Base-by-base conservation (phyloP, 2,888 invertebrate genomes). In the Linnaemya tessellans region DNA sequence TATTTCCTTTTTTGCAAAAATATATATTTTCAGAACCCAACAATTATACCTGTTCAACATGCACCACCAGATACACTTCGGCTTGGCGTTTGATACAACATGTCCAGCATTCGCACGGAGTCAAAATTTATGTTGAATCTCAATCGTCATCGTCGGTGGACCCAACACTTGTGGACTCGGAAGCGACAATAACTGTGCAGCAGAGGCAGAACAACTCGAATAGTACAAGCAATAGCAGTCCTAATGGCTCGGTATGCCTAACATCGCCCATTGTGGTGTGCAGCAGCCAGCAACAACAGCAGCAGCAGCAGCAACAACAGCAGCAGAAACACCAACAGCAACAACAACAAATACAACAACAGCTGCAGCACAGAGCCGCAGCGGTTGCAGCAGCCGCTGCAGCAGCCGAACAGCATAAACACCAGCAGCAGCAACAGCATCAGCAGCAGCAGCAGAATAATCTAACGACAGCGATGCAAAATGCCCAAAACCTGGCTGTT, bases 21-120 rank as follows among this genome's bases (percentile, higher is more conserved):
- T n/a, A 25, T 51, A 30, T 73, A 87, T 86, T 88, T 89, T 15
- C 96, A 98, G 98, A 98, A 93, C 98, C 98, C 87, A 96, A 96
- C 93, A 97, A 97, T 94, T 97, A 98, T 93, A 96, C 97, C 88
- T 99, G 98, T 91, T 97, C 96, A 64, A 98, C 98, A 88, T 99
- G 99, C 94, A 97, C 98, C 91, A 96, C 97, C 87, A 95, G 97
- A 68, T 95, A 97, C 89, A 96, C 96, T 89, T 98, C 98, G n/a
- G 98, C 99, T 9, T 99, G 99, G 99, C 95, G 96, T 80, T 94
- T 99, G 84, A 95, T 99, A 54, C 98, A 98, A 92, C 99, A 99
- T 92, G 98, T 97, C 38, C 98, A 99, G 92, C 96, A 97, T 90
- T 95, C 96, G 83, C 99, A 99, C 91, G 98, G 98, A 22, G 96